Percentiles rank a stretch among this genome's conserved stretches.
Conservation (phyloP, 1,140 invertebrate genomes). For the Bombus terrestris region DNA sequence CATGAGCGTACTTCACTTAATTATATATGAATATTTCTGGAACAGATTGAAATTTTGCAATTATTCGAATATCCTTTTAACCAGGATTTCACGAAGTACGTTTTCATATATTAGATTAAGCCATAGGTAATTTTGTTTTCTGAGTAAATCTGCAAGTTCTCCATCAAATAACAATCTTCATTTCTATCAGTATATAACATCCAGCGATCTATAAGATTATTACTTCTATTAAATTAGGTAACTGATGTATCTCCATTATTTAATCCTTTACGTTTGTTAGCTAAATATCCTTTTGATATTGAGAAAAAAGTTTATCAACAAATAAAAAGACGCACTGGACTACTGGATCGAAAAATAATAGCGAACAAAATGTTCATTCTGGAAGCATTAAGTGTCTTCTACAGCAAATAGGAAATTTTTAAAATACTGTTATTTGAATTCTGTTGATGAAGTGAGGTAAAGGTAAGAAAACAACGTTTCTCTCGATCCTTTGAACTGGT, state of each 20-base stretch:
- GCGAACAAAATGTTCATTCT: too few relatives aligned
- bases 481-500: not conserved
- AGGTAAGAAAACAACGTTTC: not conserved
- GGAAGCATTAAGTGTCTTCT: not conserved
- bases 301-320: not conserved
- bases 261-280: not conserved
- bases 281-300: not conserved
- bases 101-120: too few relatives aligned
- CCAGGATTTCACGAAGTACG: too few relatives aligned
- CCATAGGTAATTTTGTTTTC: not conserved
- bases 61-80: not conserved
- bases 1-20: not conserved
- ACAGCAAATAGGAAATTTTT: not conserved
- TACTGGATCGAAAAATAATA: too few relatives aligned
- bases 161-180: not conserved
- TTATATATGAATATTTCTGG: not conserved
- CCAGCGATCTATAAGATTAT: not conserved
- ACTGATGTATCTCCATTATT: not conserved
- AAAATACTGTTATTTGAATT: not conserved
- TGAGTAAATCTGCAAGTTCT: not conserved
- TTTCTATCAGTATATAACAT: not conserved
- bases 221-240: not conserved
- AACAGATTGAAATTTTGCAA: not conserved
- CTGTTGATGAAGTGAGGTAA: too few relatives aligned
- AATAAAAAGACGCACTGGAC: not conserved